These are phyloP conservation scores for Achatina immaculata DNA, from an alignment of 1,140 invertebrate species.

Conservation along the genomic window DNA sequence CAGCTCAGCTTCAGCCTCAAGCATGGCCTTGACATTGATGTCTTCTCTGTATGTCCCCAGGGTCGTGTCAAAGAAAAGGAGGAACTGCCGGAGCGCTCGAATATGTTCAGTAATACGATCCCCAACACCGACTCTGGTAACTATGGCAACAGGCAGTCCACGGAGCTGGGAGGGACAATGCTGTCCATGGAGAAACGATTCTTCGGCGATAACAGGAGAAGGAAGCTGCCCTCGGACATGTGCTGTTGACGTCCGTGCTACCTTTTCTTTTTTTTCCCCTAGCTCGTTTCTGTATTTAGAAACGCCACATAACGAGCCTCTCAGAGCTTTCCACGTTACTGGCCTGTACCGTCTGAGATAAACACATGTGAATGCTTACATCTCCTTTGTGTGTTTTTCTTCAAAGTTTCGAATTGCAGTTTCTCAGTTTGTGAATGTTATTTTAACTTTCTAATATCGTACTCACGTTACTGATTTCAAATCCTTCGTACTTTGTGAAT, in stretches of 20 bases:
- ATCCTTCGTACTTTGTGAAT: no score
- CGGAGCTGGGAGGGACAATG: constrained; percentile 58
- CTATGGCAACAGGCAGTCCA: constrained; percentile 62
- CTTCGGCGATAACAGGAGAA: constrained; percentile 57
- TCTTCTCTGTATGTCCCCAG: constrained; percentile 40
- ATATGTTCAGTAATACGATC: constrained; percentile 62
- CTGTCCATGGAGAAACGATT: constrained; percentile 64
- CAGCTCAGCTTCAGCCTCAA: neutral
- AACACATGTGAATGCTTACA: no score
- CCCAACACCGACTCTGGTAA: constrained; percentile 69
- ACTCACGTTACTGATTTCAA: no score
- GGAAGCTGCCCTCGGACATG: constrained; percentile 63
- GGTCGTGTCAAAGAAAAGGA: constrained; percentile 58
- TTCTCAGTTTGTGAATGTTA: no score
- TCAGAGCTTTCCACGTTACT: no score
- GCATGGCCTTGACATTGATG: neutral
- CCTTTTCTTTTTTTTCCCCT: neutral
- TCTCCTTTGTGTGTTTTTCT: no score
- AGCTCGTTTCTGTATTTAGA: no score
- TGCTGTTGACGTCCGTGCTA: constrained; percentile 57
- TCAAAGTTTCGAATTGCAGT: no score
- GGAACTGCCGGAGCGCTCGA: constrained; percentile 58
- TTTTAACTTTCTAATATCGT: no score
- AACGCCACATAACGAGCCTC: no score
- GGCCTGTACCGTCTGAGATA: no score